Evolutionary conservation across 2,888 invertebrate species (phyloP).

Genomic region (Torymus aiolomorphi): DNA sequence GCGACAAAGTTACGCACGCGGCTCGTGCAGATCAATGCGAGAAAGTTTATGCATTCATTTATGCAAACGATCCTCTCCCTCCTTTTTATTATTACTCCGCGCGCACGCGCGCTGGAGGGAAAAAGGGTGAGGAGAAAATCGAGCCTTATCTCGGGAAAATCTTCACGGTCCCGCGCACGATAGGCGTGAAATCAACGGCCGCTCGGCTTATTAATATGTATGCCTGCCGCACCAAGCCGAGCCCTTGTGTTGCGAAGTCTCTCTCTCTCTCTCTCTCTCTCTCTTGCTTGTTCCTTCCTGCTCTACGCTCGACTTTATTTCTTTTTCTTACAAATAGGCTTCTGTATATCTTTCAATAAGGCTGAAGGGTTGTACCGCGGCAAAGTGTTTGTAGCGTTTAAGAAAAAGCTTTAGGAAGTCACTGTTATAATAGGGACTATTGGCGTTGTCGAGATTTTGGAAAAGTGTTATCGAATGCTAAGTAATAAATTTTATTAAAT

Average conservation of each 20-base stretch:
- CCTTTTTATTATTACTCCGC: constrained; percentile 16
- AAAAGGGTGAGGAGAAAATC: constrained; percentile 56
- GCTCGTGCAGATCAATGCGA: constrained; percentile 56
- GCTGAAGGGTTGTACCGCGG: not conserved
- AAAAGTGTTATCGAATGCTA: no score
- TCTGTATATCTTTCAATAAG: constrained; percentile 23
- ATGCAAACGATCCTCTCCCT: constrained; percentile 59
- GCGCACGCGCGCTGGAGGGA: not conserved
- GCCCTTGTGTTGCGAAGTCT: not conserved
- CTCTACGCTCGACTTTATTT: not conserved
- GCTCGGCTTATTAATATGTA: constrained; percentile 71
- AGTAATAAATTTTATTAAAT: no score
- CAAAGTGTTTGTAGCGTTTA: not conserved
- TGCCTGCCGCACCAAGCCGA: constrained; percentile 50
- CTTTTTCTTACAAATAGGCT: constrained; percentile 2
- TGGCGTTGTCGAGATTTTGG: no score
- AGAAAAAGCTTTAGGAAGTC: no score
- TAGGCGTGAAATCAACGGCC: constrained; percentile 71
- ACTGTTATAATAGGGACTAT: no score
- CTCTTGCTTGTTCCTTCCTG: not conserved
- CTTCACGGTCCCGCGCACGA: constrained; percentile 71
- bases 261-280: not conserved
- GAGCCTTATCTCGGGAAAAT: constrained; percentile 69
- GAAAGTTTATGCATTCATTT: constrained; percentile 62
- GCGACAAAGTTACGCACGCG: constrained; percentile 14